phyloP scores from a whole-genome alignment of 2,888 invertebrate genomes.

The Nudaria mundana region DNA sequence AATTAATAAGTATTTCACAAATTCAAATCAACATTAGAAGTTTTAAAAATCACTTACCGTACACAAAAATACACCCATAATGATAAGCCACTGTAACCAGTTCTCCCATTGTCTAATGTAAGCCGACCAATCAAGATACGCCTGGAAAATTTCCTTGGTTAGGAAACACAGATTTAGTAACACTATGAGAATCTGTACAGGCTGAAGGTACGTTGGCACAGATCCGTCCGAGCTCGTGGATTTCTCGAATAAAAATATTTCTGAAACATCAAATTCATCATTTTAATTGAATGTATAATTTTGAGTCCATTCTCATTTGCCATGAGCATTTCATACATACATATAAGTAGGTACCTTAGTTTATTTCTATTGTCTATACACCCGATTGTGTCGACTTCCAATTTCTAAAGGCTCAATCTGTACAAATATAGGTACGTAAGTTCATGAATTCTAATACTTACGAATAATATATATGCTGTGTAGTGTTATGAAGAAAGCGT shows the following conservation, averaged over 20 bases:
- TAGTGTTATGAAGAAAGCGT: constrained; percentile 87
- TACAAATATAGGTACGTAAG: too few species aligned
- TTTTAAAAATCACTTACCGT: constrained; percentile 66
- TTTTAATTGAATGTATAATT: too few species aligned
- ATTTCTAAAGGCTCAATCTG: too few species aligned
- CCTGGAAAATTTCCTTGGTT: constrained; percentile 89
- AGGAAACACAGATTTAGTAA: constrained; percentile 83
- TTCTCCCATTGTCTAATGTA: constrained; percentile 92
- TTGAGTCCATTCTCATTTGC: too few species aligned
- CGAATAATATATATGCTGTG: constrained; percentile 88
- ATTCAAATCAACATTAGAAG: too few species aligned
- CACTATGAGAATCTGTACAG: constrained; percentile 83
- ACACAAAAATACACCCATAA: constrained; percentile 85
- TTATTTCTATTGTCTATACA: too few species aligned
- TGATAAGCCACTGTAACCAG: constrained; percentile 90
- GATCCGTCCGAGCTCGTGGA: constrained; percentile 42
- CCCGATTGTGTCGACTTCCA: too few species aligned
- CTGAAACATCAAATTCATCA: constrained; percentile 47
- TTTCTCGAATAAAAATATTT: constrained; percentile 75
- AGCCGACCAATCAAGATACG: constrained; percentile 86
- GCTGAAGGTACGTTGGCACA: constrained; percentile 61
- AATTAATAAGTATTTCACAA: too few species aligned
- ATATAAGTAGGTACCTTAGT: too few species aligned
- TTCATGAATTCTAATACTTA: constrained; percentile 48
- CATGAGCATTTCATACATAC: too few species aligned